Evolutionary conservation across 64 coral and sea anemone genomes (phyloP), one percentile per base, ranked within the genome.

Genomic region (Dendrophyllia cribrosa): DNA sequence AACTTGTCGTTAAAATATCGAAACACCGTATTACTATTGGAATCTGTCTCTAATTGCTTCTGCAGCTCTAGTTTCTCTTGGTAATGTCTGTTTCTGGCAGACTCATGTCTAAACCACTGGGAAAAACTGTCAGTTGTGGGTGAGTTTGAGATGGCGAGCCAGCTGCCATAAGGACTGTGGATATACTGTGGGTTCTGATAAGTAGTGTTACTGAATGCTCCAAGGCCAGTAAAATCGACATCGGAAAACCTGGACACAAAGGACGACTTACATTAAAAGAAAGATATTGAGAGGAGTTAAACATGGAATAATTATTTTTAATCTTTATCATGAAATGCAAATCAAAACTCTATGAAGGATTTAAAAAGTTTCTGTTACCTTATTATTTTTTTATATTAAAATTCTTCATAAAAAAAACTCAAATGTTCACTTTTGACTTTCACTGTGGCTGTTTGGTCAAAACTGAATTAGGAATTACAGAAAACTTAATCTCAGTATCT

Each of bases 141-240:
- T 58, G 74, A 73, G 20, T 69, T 56, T 19, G 93, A 92, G 73
- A 93, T 93, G 52, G 90, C 86, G 69, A 98, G 44, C 96, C 96
- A 98, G 60, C 93, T 96, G 7, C 93, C 96, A 72, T 81, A 98
- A 8, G 96, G 96, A 48, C 93, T 95, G 49, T 88, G 90, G 0
- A 98, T 79, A 72, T 98, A 98, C 14, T 23, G 87, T 10, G 96
- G 96, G 17, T 93, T 78, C 66, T 47, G 72, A 73, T 79, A 95
- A 5, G 63, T 47, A 3, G 63, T 65, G 19, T 76, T 79, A 3
- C 77, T 78, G 50, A 73, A 67, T n/a, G 92, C 93, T 44, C 79
- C 80, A 45, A 93, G 14, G 58, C 93, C 87, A 87, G 89, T 83
- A 61, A 98, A 98, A 82, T 98, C 96, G 46, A 7, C 10, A 21